A percentile compares a stretch with the other conserved stretches of the same genome.
Evolutionary conservation across 2,888 invertebrate species (phyloP).

Genomic region (Ptilodon capucinus): DNA sequence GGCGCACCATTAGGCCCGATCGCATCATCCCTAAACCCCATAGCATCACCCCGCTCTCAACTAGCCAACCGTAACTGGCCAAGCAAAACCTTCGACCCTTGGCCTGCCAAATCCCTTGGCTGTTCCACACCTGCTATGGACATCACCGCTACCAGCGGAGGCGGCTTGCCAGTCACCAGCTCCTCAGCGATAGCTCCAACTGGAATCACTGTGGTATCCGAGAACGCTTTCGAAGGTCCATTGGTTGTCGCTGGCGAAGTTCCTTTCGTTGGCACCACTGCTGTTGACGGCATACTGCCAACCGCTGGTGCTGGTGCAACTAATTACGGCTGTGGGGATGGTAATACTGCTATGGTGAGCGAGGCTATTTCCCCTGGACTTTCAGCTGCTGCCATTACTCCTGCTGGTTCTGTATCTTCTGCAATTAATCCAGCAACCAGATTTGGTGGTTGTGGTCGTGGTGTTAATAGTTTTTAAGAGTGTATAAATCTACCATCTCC

Average conservation of each 20-base stretch:
- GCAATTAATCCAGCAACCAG: not conserved
- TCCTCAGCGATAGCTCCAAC: conserved; percentile 28
- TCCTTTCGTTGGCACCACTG: conserved; percentile 30
- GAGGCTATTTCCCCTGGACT: conserved; percentile 10
- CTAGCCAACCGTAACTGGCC: not conserved
- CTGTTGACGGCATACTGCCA: conserved; percentile 18
- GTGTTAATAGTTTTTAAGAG: not conserved
- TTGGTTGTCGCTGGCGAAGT: conserved; percentile 24
- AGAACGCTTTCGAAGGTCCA: conserved; percentile 23
- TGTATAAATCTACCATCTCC: too few species aligned
- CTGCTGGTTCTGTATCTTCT: not conserved
- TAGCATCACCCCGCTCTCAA: not conserved
- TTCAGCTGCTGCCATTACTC: conserved; percentile 5
- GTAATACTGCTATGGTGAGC: conserved; percentile 25
- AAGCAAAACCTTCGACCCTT: not conserved
- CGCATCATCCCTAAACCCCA: not conserved
- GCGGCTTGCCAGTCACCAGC: conserved; percentile 29
- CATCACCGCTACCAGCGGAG: conserved; percentile 21
- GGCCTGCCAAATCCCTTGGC: not conserved
- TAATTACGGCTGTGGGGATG: conserved; percentile 36
- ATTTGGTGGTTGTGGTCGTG: not conserved
- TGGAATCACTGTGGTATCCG: conserved; percentile 29
- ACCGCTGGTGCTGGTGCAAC: conserved; percentile 31
- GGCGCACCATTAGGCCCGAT: not conserved
- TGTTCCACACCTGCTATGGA: not conserved